Base-by-base conservation (phyloP, 1,140 invertebrate species). In the Steinernema feltiae region DNA sequence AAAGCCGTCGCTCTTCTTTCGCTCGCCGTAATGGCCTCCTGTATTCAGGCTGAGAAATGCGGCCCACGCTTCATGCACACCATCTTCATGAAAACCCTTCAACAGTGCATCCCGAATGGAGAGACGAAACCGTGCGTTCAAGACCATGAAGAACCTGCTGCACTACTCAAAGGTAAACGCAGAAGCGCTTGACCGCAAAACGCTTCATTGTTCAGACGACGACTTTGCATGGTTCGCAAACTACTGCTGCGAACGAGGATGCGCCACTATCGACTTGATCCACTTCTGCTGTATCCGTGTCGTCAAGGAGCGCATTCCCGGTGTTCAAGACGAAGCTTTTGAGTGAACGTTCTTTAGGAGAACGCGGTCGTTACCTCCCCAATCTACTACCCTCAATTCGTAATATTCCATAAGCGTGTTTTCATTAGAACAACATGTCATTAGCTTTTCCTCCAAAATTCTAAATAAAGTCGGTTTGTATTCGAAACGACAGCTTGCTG, bases 171-270 rank as follows among this genome's bases (percentile, higher is more conserved):
- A 63, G 53, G 53, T 63, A 41, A 41, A n/a, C n/a, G n/a, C n/a
- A n/a, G n/a, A n/a, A n/a, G n/a, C n/a, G n/a, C n/a, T n/a, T n/a
- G n/a, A n/a, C n/a, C n/a, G n/a, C n/a, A n/a, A n/a, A n/a, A n/a
- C n/a, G n/a, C n/a, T n/a, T n/a, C n/a, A n/a, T n/a, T 63, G 7
- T 63, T 63, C 24, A 63, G 53, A 63, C 24, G 53, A 63, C 53
- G 24, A 12, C 24, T 63, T 63, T 27, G 7, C 24, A 3, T 63
- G 53, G 53, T 63, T 63, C 53, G 53, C 53, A 7, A 63, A 15
- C 15, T 63, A 15, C 53, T 63, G 53, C 53, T 63, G 53, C 24
- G 15, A 63, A 27, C 3, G 24, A 7, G 53, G 53, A 63, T 63
- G 53, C 53, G 53, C 41, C 41, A 46, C 41, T n/a, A 46, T 46